Evolutionary conservation across 2,797 vertebrate species (phyloP), one percentile per base, ranked within the genome.

Genomic region (Iguana delicatissima): DNA sequence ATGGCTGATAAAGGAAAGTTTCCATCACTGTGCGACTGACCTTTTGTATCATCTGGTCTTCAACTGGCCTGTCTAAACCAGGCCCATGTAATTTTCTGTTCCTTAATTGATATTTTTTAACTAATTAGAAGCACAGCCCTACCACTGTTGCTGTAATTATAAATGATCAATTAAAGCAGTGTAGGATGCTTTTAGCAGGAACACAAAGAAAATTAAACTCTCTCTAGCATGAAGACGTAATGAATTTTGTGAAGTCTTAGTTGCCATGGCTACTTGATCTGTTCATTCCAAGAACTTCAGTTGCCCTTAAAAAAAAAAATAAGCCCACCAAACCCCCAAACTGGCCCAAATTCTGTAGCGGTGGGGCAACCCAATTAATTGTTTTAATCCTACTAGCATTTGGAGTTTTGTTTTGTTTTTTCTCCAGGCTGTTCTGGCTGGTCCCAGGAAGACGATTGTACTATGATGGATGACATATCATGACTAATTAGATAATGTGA

Each of bases 401-500:
- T 69, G 38, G 80, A 9, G n/a, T 1, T 67, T 42, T 4, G 50
- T n/a, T 92, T 89, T 29, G 89, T n/a, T 77, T 80, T 69, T 64
- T 13, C 73, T 95, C 22, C 3, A 64, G 91, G 72, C 90, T 89
- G 2, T 29, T 94, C 95, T 96, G 90, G 85, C 79, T 88, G 35
- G 24, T 91, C 67, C 29, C 92, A 84, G 91, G 74, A 93, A 90
- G 85, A 93, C 84, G 77, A 92, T 95, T 93, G 94, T 87, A 82
- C 38, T 74, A 92, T 96, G 94, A 96, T 93, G 83, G 86, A 94
- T 96, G 88, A 88, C 0, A 10, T 76, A 62, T 92, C 79, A 81
- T 94, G 93, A 97, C 95, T 97, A 96, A 97, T 96, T 97, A 95
- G 96, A 92, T 90, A 94, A 18, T 13, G 59, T 4, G 86, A 87